Percentiles rank a stretch among this genome's conserved stretches.
Conservation (phyloP, 92 coral and sea anemone species). For the Blastomussa wellsi region DNA sequence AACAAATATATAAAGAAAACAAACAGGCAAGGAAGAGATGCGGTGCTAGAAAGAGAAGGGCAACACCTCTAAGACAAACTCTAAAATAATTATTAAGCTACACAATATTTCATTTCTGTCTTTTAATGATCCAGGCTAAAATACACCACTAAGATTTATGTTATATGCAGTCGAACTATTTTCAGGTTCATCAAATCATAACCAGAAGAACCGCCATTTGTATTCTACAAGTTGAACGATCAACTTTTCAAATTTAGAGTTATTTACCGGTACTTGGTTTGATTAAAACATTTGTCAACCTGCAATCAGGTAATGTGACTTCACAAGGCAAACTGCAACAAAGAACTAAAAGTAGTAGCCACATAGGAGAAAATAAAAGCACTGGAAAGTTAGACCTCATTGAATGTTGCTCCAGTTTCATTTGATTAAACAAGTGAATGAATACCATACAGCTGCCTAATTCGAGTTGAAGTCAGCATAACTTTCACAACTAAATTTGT, state of each 20-base stretch:
- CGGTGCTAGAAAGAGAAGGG: not conserved
- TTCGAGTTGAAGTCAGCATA: not conserved
- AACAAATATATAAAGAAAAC: not conserved
- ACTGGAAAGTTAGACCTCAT: not conserved
- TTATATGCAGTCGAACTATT: not conserved
- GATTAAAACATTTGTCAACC: not conserved
- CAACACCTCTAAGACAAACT: not conserved
- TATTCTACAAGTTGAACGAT: not conserved
- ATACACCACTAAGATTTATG: slow-evolving; percentile 1
- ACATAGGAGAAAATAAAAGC: not conserved
- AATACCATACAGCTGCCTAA: not conserved
- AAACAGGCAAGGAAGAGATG: not conserved
- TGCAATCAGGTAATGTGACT: not conserved
- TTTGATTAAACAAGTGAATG: not conserved
- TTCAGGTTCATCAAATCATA: not conserved
- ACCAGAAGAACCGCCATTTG: not conserved
- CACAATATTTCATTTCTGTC: not conserved
- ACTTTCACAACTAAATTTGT: not conserved
- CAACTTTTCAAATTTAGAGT: not conserved
- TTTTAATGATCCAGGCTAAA: slow-evolving; percentile 3
- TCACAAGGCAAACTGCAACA: not conserved
- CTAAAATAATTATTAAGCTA: not conserved
- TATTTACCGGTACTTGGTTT: not conserved
- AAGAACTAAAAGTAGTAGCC: not conserved
- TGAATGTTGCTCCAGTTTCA: not conserved